A percentile compares a stretch with the other conserved stretches of the same genome.
phyloP scores from a whole-genome alignment of 2,113 vertebrate species.

The Chunga burmeisteri region DNA sequence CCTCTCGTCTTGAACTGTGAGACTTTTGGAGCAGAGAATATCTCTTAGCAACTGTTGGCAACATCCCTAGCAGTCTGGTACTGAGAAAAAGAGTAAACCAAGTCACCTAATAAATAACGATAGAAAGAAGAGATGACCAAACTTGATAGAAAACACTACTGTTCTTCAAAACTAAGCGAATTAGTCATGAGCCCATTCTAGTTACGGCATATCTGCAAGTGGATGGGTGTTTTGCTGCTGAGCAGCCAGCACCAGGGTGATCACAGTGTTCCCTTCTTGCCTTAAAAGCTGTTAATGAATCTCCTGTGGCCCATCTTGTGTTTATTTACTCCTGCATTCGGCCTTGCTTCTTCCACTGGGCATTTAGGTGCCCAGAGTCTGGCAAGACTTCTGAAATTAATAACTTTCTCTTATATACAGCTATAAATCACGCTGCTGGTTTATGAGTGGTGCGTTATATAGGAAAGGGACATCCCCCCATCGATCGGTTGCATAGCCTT shows the following conservation, averaged over 20 bases:
- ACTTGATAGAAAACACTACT: accelerated
- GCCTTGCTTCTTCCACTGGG: neutral
- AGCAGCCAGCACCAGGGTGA: neutral
- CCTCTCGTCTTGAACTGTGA: neutral
- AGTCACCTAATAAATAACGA: neutral
- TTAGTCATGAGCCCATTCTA: neutral
- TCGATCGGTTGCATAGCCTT: accelerated
- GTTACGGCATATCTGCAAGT: accelerated
- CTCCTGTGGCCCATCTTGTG: neutral
- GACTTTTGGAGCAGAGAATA: neutral
- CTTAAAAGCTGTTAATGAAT: neutral
- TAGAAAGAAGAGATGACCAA: neutral
- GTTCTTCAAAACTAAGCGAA: neutral
- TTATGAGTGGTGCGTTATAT: neutral
- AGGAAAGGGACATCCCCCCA: neutral
- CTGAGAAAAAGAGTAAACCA: neutral
- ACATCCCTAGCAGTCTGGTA: neutral
- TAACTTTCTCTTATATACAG: neutral
- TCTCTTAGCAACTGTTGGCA: neutral
- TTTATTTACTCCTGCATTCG: neutral
- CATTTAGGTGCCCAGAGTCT: neutral
- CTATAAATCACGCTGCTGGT: neutral
- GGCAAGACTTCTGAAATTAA: neutral
- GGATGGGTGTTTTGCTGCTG: neutral
- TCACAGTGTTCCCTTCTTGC: neutral